phyloP scores from a whole-genome alignment of 1,140 invertebrate species.

The Odontomachus brunneus region DNA sequence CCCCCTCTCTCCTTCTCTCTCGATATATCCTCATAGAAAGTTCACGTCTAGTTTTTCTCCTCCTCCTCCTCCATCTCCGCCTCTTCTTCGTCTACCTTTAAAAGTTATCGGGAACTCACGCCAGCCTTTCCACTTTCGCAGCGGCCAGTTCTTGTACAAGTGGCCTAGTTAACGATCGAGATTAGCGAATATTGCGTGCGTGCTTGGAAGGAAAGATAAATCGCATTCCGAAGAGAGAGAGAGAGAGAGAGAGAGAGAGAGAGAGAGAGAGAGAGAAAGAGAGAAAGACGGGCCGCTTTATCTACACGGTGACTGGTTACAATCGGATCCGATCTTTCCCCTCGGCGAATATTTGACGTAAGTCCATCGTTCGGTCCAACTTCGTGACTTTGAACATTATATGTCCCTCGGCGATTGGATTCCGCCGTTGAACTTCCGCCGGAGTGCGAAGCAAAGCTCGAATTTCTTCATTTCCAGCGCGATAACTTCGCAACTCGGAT shows the following conservation, averaged over 20 bases:
- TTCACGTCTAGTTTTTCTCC: conserved; percentile 38
- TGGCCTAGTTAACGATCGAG: conserved; percentile 39
- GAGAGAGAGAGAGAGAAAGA: no score
- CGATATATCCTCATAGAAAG: conserved; percentile 22
- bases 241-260: no score
- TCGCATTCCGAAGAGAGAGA: conserved; percentile 11
- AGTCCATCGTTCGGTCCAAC: neutral
- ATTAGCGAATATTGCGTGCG: conserved; percentile 37
- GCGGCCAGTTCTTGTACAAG: conserved; percentile 8
- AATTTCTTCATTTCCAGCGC: no score
- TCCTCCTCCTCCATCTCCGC: neutral
- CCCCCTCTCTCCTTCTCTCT: neutral
- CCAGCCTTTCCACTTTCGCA: conserved; percentile 44
- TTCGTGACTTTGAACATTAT: neutral
- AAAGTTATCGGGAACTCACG: conserved; percentile 47
- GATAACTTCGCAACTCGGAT: no score
- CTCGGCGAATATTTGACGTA: neutral
- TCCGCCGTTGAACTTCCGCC: neutral
- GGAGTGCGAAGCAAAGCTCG: neutral
- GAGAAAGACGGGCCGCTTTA: neutral
- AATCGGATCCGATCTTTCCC: neutral
- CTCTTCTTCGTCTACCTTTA: conserved; percentile 7
- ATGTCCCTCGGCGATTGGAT: neutral
- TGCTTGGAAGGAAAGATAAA: conserved; percentile 16
- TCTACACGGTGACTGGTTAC: neutral